Percentiles rank a stretch among this genome's conserved stretches.
Evolutionary conservation across 2,888 invertebrate species (phyloP).

Genomic region (Platyscelio sp.): DNA sequence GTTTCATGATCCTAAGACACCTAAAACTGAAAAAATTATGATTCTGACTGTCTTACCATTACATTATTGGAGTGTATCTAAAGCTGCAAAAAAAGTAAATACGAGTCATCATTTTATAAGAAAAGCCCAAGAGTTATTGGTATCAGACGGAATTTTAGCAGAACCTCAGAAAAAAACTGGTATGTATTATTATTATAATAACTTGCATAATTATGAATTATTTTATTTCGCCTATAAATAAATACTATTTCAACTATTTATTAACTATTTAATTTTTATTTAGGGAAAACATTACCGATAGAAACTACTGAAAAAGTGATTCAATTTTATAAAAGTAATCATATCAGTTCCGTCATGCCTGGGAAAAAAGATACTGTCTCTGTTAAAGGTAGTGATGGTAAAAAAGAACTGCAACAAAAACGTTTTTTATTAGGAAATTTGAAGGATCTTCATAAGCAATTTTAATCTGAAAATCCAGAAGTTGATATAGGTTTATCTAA

Average conservation of each 20-base stretch:
- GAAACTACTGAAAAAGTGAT: constrained; percentile 1
- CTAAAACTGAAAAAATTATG: constrained; percentile 11
- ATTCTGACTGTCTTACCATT: constrained; percentile 28
- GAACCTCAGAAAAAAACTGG: constrained; percentile 5
- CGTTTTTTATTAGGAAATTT: constrained; percentile 12
- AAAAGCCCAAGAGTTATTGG: constrained; percentile 2
- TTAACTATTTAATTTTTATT: too few species aligned
- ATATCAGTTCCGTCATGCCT: constrained; percentile 32
- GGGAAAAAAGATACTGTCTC: constrained; percentile 13
- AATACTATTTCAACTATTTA: too few species aligned
- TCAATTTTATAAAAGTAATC: constrained; percentile 21
- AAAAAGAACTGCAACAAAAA: constrained; percentile 11
- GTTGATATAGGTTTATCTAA: neutral
- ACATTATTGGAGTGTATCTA: constrained; percentile 24
- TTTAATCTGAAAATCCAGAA: constrained; percentile 12
- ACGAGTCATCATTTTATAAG: constrained; percentile 1
- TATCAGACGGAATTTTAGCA: neutral
- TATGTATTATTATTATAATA: neutral
- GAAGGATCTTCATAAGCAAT: constrained; percentile 7
- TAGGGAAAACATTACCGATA: neutral
- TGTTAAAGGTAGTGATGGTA: neutral
- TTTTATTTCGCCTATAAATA: too few species aligned
- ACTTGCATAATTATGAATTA: too few species aligned
- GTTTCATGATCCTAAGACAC: constrained; percentile 7
- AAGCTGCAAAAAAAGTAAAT: neutral